Evolutionary conservation across 2,113 vertebrate species (phyloP), one percentile per base, ranked within the genome.

Genomic region (Otus sunia): DNA sequence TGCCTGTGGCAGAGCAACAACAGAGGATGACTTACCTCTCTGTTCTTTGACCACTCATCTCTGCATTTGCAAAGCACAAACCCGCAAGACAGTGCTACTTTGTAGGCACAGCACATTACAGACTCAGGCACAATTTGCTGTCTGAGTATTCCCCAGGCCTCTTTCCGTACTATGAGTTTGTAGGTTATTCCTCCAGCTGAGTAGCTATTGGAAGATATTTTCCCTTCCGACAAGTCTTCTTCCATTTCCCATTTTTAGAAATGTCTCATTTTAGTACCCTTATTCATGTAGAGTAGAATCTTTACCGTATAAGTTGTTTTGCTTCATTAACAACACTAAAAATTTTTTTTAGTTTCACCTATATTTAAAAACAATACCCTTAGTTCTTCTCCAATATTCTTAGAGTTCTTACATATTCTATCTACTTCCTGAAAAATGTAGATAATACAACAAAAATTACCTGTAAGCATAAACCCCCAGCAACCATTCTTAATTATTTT

Each of bases 1-100:
- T 0, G 2, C 16, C 23, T 6, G 1, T 52, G 39, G 16, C 47
- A 60, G 27, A 90, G 34, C 1, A 2, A 39, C 18, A 62, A 3
- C 12, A 69, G 49, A 68, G 7, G 6, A 52, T 32, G 16, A 71
- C 37, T 83, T 62, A n/a, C 6, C 2, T 11, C 34, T 26, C 36
- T 82, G 22, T 5, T 37, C 56, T 82, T 60, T 45, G 55, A 43
- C 10, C 27, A 66, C 56, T 63, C 49, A 64, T 43, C 30, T 77
- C 39, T 43, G 50, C 3, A 34, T 81, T 67, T 76, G 34, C 63
- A 94, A 72, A 78, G 58, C 12, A 41, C 22, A 81, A 89, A 60
- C 8, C 7, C 6, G 2, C 16, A n/a, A 81, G 13, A 6, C 19
- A 47, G 9, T 18, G 12, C 1, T 79, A 10, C 41, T 90, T 76